These are phyloP conservation scores for Cenopis cana DNA, from an alignment of 2,888 invertebrate genomes.

Conservation along the genomic window DNA sequence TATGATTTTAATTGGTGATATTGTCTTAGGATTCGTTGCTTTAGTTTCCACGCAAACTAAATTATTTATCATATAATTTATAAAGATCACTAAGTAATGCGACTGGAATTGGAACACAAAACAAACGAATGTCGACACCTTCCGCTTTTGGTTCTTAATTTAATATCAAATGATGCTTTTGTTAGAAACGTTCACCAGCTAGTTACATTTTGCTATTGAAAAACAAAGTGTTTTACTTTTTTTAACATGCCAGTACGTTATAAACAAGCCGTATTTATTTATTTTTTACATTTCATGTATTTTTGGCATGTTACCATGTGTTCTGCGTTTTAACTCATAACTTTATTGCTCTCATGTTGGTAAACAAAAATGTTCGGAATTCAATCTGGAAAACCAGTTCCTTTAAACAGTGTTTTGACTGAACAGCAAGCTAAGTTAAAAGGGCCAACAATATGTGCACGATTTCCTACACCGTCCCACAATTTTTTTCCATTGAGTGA, in stretches of 20 bases:
- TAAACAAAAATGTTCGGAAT: background rate
- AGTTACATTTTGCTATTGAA: background rate
- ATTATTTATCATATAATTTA: background rate
- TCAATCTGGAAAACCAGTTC: background rate
- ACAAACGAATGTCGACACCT: background rate
- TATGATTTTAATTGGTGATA: background rate
- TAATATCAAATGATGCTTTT: no score
- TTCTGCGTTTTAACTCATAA: conserved; percentile 1
- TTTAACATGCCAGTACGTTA: background rate
- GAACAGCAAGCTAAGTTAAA: background rate
- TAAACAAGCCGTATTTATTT: no score
- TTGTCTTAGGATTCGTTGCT: background rate
- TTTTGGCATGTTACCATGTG: no score
- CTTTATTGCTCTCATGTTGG: no score
- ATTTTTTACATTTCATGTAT: no score
- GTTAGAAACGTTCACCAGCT: background rate
- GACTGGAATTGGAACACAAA: background rate
- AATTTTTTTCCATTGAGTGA: no score
- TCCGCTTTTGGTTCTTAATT: no score
- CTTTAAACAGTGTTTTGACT: background rate
- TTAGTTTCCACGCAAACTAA: background rate
- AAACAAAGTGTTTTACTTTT: background rate
- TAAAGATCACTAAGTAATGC: background rate
- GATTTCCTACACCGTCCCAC: no score
- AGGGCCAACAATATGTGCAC: no score